Conservation (phyloP, 2,113 vertebrate genomes). For the Murina feae region DNA sequence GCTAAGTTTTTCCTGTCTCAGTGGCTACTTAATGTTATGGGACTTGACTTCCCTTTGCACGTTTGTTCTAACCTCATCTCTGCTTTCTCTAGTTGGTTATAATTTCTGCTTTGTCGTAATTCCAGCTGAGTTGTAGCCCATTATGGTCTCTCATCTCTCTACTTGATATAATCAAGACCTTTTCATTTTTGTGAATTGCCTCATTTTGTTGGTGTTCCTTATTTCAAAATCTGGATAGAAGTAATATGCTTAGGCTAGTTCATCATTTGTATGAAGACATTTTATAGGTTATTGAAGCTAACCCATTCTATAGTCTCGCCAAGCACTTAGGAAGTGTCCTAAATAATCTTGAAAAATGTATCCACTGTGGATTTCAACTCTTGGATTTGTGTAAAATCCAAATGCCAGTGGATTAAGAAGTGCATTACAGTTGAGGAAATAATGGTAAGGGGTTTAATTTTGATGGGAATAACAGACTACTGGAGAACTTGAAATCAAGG, state of each 20-base stretch:
- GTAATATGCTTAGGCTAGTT: neutral
- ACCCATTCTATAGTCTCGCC: neutral
- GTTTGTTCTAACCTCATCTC: neutral
- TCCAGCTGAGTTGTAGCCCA: neutral
- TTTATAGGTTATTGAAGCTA: neutral
- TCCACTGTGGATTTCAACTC: neutral
- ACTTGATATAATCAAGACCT: neutral
- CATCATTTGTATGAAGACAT: slow-evolving; percentile 1
- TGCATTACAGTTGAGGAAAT: neutral
- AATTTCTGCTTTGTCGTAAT: neutral
- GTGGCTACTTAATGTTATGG: neutral
- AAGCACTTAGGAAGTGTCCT: neutral
- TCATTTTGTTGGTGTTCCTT: slow-evolving; percentile 32
- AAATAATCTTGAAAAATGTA: neutral
- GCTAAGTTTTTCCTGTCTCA: neutral
- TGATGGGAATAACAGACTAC: neutral
- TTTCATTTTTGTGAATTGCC: neutral
- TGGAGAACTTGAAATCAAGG: neutral
- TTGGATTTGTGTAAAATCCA: neutral
- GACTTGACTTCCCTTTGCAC: neutral
- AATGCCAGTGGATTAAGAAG: neutral
- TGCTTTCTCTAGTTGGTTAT: neutral
- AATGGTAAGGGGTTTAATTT: neutral
- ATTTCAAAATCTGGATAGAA: neutral
- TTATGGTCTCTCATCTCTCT: neutral